A percentile compares a stretch with the other conserved stretches of the same genome.
Evolutionary conservation across 2,888 invertebrate genomes (phyloP).

Genomic region (Drosophila picticornis): DNA sequence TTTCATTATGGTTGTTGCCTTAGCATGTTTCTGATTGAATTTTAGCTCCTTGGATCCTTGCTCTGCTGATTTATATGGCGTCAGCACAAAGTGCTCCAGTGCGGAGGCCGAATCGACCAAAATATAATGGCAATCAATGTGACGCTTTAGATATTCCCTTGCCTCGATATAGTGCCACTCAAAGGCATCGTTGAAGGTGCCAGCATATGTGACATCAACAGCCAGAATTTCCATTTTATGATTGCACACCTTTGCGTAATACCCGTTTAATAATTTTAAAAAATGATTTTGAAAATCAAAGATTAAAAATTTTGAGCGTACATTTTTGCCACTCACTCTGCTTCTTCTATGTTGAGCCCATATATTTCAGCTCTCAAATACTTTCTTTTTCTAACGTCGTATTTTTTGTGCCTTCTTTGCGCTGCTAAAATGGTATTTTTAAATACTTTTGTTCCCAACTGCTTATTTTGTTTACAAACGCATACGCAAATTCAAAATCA

Average conservation of each 20-base stretch:
- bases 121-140: neutral
- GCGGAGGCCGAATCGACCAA: neutral
- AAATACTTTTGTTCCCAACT: neutral
- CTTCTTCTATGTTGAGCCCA: neutral
- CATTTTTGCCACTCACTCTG: neutral
- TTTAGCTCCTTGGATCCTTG: neutral
- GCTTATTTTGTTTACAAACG: neutral
- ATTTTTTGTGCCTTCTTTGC: neutral
- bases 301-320: neutral
- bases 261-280: slow-evolving; percentile 3
- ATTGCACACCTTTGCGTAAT: slow-evolving; percentile 2
- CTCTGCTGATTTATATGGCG: neutral
- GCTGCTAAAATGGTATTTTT: slow-evolving; percentile 1
- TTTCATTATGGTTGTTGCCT: neutral
- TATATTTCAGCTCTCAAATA: neutral
- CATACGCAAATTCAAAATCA: neutral
- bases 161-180: neutral
- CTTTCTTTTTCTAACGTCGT: neutral
- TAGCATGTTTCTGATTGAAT: slow-evolving; percentile 8
- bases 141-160: neutral
- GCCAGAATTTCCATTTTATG: slow-evolving; percentile 9
- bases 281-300: neutral
- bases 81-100: slow-evolving; percentile 2
- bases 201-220: neutral
- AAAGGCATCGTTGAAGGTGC: neutral